These are phyloP conservation scores for Eulacestoma nigropectus DNA, from an alignment of 2,113 vertebrate species.

Conservation along the genomic window DNA sequence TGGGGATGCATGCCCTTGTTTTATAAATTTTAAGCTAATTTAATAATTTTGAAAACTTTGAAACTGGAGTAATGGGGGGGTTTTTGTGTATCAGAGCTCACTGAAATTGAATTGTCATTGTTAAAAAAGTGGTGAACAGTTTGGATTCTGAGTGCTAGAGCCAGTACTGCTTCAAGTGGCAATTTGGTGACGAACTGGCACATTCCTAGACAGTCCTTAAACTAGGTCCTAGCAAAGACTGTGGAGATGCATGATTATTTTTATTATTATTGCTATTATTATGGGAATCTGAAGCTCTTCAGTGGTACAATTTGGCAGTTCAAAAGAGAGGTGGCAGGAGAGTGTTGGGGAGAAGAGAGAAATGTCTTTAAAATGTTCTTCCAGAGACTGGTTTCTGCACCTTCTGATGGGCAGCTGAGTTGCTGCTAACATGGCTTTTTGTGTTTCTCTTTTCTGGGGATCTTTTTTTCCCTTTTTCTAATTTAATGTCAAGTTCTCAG, in stretches of 20 bases:
- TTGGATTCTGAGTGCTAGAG: not conserved
- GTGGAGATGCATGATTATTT: not conserved
- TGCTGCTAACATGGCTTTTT: not conserved
- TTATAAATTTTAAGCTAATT: not conserved
- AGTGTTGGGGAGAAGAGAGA: not conserved
- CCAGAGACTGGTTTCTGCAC: not conserved
- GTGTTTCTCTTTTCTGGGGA: not conserved
- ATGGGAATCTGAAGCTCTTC: not conserved
- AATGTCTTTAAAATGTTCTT: not conserved
- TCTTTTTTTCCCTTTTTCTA: not conserved
- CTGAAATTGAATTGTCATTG: not conserved
- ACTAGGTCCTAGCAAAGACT: not conserved
- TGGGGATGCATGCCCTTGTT: not conserved
- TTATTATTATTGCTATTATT: not conserved
- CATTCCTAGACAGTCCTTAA: not conserved
- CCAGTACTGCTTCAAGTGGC: not conserved
- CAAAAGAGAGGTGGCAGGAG: not conserved
- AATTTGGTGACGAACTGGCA: not conserved
- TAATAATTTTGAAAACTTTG: not conserved
- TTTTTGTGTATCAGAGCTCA: not conserved
- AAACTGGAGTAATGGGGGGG: not conserved
- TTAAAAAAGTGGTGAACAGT: not conserved
- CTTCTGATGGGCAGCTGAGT: not conserved
- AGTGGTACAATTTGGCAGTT: not conserved
- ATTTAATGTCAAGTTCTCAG: not conserved